These are phyloP conservation scores for Enoplolaimus lenunculus DNA, from an alignment of 2,888 invertebrate species.

Conservation along the genomic window DNA sequence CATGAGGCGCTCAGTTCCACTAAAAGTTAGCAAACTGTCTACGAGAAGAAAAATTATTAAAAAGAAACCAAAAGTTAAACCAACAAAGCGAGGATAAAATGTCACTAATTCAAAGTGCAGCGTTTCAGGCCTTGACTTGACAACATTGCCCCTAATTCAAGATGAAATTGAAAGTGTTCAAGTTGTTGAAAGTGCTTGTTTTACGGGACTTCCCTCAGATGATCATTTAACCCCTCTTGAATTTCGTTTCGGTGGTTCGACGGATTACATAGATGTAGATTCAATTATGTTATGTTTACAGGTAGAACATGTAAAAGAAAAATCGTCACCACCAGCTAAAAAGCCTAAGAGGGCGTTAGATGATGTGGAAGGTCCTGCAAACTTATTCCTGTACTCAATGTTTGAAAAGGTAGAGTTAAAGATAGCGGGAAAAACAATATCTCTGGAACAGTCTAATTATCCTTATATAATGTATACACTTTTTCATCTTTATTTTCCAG, in stretches of 20 bases:
- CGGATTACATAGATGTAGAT: neutral
- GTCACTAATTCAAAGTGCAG: neutral
- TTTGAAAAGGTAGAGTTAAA: neutral
- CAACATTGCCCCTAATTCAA: neutral
- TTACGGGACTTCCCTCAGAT: neutral
- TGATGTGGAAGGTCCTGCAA: neutral
- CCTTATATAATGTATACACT: neutral
- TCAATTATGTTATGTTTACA: neutral
- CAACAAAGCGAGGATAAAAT: too few species aligned
- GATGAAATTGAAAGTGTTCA: neutral
- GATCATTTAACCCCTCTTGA: neutral
- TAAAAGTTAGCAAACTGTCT: neutral
- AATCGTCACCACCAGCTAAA: neutral
- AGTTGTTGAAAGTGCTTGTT: neutral
- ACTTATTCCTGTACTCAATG: neutral
- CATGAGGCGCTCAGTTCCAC: neutral
- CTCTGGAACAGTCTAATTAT: neutral
- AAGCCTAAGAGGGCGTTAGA: neutral
- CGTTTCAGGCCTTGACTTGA: neutral
- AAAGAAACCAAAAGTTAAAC: neutral
- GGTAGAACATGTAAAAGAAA: neutral
- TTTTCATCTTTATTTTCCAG: neutral
- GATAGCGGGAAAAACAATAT: neutral
- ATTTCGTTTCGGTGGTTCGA: neutral
- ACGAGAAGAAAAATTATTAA: neutral